Evolutionary conservation across 2,888 invertebrate species (phyloP).

Genomic region (Trichogramma evanescens): DNA sequence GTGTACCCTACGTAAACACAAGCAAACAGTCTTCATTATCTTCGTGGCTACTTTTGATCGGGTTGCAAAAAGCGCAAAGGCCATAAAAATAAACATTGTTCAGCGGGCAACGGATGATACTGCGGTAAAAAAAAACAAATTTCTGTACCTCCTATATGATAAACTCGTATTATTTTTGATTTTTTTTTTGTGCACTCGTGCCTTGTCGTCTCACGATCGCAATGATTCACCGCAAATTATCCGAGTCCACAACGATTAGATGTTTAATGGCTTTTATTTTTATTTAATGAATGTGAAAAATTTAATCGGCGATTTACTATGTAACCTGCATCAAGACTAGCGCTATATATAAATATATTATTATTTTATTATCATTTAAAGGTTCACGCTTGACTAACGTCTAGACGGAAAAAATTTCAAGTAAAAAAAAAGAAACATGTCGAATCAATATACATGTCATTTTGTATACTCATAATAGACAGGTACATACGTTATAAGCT

Average conservation of each 20-base stretch:
- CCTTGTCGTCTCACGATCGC: background rate
- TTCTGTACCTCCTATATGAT: background rate
- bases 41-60: slow-evolving; percentile 44
- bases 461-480: too few relatives aligned
- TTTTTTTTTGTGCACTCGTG: background rate
- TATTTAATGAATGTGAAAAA: background rate
- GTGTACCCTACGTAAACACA: too few relatives aligned
- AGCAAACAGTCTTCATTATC: slow-evolving; percentile 23
- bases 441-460: too few relatives aligned
- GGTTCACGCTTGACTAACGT: slow-evolving; percentile 47
- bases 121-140: background rate
- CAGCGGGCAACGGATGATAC: slow-evolving; percentile 8
- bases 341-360: slow-evolving; percentile 24
- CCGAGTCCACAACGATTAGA: background rate
- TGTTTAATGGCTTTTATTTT: background rate
- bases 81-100: slow-evolving; percentile 3
- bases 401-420: slow-evolving; percentile 31
- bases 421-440: background rate
- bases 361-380: slow-evolving; percentile 34
- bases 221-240: background rate
- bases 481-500: too few relatives aligned
- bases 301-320: slow-evolving; percentile 20
- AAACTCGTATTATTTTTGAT: background rate
- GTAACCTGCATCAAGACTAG: slow-evolving; percentile 47
- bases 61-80: slow-evolving; percentile 35